phyloP scores from a whole-genome alignment of 2,113 vertebrate species.

The Actenoides hombroni region DNA sequence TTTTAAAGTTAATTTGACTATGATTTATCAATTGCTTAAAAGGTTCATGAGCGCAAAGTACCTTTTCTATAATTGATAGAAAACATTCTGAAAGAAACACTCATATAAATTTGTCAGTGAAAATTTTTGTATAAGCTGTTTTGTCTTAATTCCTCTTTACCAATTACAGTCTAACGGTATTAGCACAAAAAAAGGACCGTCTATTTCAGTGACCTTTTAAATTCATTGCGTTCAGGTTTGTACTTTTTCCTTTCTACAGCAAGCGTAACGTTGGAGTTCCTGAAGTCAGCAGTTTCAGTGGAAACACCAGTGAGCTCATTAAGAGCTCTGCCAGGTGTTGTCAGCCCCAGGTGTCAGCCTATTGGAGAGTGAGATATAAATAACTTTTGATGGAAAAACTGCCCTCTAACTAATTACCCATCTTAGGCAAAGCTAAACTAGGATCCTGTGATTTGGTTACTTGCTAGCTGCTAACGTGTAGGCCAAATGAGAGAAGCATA shows the following conservation, averaged over 20 bases:
- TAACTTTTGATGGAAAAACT: constrained; percentile 55
- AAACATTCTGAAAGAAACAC: neutral
- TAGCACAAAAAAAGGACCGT: constrained; percentile 46
- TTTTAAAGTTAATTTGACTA: neutral
- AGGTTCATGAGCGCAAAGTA: neutral
- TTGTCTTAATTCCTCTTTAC: neutral
- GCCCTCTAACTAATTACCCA: constrained; percentile 22
- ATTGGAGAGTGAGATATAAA: constrained; percentile 53
- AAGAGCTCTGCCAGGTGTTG: constrained; percentile 65
- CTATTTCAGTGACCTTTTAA: constrained; percentile 68
- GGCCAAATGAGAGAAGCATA: neutral
- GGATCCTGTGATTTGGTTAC: constrained; percentile 18
- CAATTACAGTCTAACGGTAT: constrained; percentile 31
- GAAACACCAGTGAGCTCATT: constrained; percentile 70
- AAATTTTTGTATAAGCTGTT: neutral
- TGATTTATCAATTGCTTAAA: constrained; percentile 28
- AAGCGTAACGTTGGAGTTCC: constrained; percentile 48
- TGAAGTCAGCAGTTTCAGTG: constrained; percentile 63
- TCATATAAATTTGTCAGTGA: neutral
- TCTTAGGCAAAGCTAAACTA: constrained; percentile 9
- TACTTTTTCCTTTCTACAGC: neutral
- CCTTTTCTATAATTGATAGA: neutral
- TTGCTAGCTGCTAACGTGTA: neutral
- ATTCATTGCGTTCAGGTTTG: constrained; percentile 46
- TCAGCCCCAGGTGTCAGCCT: constrained; percentile 65